Evolutionary conservation across 2,797 vertebrate genomes (phyloP).

Genomic region (Melanotaenia boesemani): DNA sequence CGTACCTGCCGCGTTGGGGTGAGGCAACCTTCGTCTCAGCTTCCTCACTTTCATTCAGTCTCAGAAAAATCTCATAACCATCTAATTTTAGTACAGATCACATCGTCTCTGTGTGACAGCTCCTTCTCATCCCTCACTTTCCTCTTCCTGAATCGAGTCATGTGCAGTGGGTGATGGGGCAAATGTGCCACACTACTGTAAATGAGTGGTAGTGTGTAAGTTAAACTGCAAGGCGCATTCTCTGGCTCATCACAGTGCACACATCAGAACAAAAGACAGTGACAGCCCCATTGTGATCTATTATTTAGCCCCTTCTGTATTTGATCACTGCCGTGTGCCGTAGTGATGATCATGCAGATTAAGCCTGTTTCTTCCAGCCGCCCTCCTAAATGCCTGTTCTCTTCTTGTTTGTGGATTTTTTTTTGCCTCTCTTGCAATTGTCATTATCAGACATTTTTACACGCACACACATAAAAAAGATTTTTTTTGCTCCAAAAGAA

Average conservation of each 20-base stretch:
- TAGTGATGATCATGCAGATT: slow-evolving; percentile 82
- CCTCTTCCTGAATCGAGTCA: slow-evolving; percentile 58
- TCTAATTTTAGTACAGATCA: slow-evolving; percentile 76
- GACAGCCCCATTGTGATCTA: slow-evolving; percentile 83
- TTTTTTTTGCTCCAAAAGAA: not conserved
- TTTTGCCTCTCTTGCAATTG: slow-evolving; percentile 51
- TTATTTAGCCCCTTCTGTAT: slow-evolving; percentile 82
- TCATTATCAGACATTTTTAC: not conserved
- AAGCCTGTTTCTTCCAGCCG: slow-evolving; percentile 62
- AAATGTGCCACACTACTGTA: slow-evolving; percentile 64
- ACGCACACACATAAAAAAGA: not conserved
- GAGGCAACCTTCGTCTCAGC: slow-evolving; percentile 63
- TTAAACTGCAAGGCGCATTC: slow-evolving; percentile 78
- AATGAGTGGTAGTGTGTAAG: slow-evolving; percentile 72
- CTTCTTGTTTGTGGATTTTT: slow-evolving; percentile 52
- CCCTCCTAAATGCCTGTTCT: slow-evolving; percentile 56
- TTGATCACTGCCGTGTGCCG: slow-evolving; percentile 72
- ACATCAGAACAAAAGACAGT: slow-evolving; percentile 78
- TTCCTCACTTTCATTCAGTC: slow-evolving; percentile 64
- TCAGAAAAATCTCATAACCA: slow-evolving; percentile 51
- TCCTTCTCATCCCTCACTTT: slow-evolving; percentile 58
- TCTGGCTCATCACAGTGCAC: slow-evolving; percentile 69
- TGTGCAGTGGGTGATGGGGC: slow-evolving; percentile 70
- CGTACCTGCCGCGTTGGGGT: slow-evolving; percentile 53
- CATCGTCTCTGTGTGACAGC: slow-evolving; percentile 63